Conservation (phyloP, 2,113 vertebrate genomes). For the Myotis lucifugus region DNA sequence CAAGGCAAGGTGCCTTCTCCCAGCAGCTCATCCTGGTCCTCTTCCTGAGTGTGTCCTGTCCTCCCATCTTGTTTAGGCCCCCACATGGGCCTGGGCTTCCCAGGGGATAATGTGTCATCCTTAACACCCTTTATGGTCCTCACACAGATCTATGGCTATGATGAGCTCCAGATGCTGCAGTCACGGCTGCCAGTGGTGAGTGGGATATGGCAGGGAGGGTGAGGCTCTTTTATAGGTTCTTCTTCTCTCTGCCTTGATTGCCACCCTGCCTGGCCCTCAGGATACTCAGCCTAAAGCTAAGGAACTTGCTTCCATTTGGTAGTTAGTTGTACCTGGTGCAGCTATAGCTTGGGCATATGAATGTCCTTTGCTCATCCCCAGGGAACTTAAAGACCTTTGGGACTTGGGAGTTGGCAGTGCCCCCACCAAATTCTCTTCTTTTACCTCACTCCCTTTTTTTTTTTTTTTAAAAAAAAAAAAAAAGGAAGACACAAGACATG, state of each 20-base stretch:
- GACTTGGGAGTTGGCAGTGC: background rate
- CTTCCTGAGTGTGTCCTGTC: background rate
- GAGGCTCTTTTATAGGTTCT: too few relatives aligned
- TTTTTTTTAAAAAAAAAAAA: background rate
- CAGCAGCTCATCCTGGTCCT: background rate
- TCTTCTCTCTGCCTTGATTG: background rate
- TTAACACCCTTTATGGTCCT: conserved; percentile 70
- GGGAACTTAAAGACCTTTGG: background rate
- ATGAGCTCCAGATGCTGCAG: conserved; percentile 98
- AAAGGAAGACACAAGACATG: background rate
- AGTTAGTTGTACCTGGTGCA: too few relatives aligned
- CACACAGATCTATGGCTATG: conserved; percentile 97
- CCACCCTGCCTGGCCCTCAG: background rate
- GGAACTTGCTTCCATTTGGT: background rate
- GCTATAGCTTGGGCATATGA: background rate
- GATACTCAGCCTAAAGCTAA: background rate
- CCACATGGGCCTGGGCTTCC: background rate
- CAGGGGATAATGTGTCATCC: background rate
- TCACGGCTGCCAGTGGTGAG: conserved; percentile 97
- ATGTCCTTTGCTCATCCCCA: background rate
- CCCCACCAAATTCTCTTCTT: background rate
- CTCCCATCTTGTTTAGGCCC: background rate
- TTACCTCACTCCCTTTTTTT: background rate
- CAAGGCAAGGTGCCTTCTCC: background rate
- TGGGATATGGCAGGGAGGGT: background rate